These are phyloP conservation scores for Varanus salvator DNA, from an alignment of 2,113 vertebrate species.

Conservation along the genomic window DNA sequence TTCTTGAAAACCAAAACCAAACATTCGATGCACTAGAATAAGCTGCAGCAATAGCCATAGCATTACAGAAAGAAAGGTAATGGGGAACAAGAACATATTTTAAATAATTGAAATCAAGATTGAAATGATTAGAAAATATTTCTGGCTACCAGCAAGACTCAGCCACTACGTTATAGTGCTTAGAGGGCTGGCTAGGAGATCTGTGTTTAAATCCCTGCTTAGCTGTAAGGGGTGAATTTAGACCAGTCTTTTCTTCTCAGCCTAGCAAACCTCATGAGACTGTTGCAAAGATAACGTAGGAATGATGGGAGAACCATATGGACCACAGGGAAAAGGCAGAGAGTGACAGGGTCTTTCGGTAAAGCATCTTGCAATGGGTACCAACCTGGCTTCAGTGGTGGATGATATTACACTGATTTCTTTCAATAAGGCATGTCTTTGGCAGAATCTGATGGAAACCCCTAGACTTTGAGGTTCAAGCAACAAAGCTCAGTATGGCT, in stretches of 20 bases:
- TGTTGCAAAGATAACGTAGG: background rate
- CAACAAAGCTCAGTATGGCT: background rate
- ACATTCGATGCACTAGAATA: background rate
- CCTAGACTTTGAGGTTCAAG: no score
- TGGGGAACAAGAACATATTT: background rate
- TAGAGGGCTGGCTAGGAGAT: background rate
- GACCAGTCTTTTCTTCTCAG: background rate
- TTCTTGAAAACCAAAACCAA: background rate
- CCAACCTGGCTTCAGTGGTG: background rate
- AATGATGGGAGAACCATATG: background rate
- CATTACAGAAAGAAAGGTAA: background rate
- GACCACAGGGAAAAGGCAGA: background rate
- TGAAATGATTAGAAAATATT: background rate
- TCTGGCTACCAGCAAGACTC: background rate
- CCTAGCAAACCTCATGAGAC: background rate
- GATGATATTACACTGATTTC: background rate
- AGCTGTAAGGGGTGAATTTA: background rate
- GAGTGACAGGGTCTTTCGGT: background rate
- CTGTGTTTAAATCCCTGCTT: background rate
- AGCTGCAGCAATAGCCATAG: background rate
- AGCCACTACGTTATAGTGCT: background rate
- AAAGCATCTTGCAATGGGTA: background rate
- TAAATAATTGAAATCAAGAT: background rate
- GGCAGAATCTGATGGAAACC: background rate
- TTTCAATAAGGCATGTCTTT: background rate